Evolutionary conservation across 2,797 vertebrate species (phyloP), one percentile per base, ranked within the genome.

Genomic region (Molossus molossus): DNA sequence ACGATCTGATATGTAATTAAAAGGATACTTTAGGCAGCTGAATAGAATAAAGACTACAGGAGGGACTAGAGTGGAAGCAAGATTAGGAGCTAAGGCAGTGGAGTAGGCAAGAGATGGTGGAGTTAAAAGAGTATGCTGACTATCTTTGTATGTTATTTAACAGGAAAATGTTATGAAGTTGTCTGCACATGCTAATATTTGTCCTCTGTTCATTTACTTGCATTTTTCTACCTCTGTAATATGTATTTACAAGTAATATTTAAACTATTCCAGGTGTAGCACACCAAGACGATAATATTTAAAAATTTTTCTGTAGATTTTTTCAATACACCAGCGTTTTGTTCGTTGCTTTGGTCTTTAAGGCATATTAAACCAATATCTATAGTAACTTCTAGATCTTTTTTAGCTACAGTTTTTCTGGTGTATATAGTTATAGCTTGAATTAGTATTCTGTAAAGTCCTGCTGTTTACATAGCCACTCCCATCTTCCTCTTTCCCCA

Each of bases 271-370:
- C 20, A 37, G 58, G 40, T 87, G 25, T 48, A 69, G 65, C 67
- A 57, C 33, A 77, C 15, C 13, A 25, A 64, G 25, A 50, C 27
- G 67, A 7, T 90, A 65, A 53, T 53, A 50, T 93, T 91, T 53
- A 84, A 25, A 88, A 14, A 69, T 33, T 67, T 84, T 58, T 87
- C 64, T 82, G 45, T 72, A 20, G 5, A 13, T 20, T 86, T 72
- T 60, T 83, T 84, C 7, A 6, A n/a, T 20, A 62, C 27, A 40
- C 23, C 80, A 89, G 73, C 25, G 40, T 82, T 92, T 91, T 72
- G 15, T 91, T 69, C 69, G 33, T 57, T 50, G 21, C 62, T 76
- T 65, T 95, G 48, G 48, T 82, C 55, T 70, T 17, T 95, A 40
- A 73, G 37, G 17, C 40, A 45, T 65, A 77, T 64, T 90, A 72